phyloP scores from a whole-genome alignment of 1,140 invertebrate genomes.

The Platorchestia sp. region DNA sequence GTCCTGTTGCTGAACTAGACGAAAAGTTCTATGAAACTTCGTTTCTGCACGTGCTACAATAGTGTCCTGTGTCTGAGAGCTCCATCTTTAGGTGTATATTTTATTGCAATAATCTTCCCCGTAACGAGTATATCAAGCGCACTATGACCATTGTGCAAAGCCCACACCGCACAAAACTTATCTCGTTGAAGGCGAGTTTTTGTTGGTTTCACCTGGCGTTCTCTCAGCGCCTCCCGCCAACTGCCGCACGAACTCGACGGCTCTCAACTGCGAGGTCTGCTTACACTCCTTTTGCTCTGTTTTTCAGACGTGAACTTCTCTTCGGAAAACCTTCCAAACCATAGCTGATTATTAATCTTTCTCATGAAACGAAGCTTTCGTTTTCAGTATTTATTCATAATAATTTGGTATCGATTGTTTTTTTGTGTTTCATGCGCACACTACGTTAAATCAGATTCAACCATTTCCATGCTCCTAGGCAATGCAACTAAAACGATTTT shows the following conservation, averaged over 20 bases:
- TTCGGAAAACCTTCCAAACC: neutral
- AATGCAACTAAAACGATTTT: neutral
- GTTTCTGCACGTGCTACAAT: neutral
- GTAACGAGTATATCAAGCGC: neutral
- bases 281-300: neutral
- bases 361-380: neutral
- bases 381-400: neutral
- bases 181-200: neutral
- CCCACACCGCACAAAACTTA: neutral
- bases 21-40: neutral
- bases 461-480: neutral
- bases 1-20: neutral
- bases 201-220: conserved; percentile 17
- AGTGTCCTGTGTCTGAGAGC: neutral
- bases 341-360: neutral
- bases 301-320: neutral
- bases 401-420: neutral
- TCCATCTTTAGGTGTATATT: neutral
- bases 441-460: neutral
- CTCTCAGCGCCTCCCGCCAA: neutral
- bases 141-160: neutral
- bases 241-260: neutral
- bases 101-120: neutral
- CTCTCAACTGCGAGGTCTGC: neutral
- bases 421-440: neutral